Percentiles rank a stretch among this genome's conserved stretches.
Evolutionary conservation across 53 echinoderm and acorn worm genomes (phyloP).

Genomic region (Holothuria leucospilota): DNA sequence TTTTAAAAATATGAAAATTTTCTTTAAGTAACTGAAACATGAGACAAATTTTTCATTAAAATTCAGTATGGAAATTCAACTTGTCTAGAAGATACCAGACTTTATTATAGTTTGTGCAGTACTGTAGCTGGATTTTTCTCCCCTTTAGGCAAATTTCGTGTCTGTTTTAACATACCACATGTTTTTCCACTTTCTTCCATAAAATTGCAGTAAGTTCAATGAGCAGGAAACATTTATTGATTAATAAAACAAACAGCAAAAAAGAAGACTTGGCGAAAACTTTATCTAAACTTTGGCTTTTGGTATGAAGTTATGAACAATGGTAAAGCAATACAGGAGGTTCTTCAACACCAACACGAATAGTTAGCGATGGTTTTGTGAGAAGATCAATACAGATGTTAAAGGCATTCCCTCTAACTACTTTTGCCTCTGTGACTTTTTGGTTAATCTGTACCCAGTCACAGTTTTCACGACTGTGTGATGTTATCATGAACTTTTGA

Average conservation of each 20-base stretch:
- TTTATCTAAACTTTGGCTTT: not conserved
- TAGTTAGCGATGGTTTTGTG: not conserved
- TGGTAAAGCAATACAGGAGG: conserved; percentile 44
- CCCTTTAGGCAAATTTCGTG: too few species aligned
- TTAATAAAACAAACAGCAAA: conserved; percentile 25
- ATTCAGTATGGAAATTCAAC: too few species aligned
- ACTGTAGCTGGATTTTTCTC: too few species aligned
- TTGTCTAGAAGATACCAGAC: too few species aligned
- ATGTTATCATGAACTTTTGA: conserved; percentile 25
- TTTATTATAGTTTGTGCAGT: too few species aligned
- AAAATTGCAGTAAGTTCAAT: not conserved
- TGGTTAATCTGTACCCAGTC: not conserved
- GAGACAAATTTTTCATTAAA: too few species aligned
- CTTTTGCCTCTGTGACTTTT: not conserved
- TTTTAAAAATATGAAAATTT: too few species aligned
- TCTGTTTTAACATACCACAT: not conserved
- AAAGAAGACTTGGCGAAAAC: not conserved
- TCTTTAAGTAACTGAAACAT: too few species aligned
- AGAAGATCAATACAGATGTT: conserved; percentile 8
- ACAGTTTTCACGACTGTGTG: not conserved
- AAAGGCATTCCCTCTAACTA: conserved; percentile 6
- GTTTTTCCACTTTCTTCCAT: conserved; percentile 16
- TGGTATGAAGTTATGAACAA: not conserved
- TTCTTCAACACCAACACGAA: conserved; percentile 16
- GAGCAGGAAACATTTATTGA: conserved; percentile 23